These are phyloP conservation scores for Calidris pugnax DNA, from an alignment of 2,113 vertebrate species.

Conservation along the genomic window DNA sequence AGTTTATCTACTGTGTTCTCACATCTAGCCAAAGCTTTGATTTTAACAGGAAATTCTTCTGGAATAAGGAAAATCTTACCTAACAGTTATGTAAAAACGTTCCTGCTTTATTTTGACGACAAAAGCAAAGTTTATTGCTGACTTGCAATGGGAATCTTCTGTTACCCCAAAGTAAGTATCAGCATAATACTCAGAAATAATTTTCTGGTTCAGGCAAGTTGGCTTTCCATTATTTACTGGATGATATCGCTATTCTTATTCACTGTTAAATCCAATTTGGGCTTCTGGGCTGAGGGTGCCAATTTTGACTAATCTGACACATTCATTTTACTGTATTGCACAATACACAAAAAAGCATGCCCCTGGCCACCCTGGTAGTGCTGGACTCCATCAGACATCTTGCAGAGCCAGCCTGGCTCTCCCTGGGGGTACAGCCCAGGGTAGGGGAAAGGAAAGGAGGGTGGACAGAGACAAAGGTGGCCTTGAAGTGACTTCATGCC, in stretches of 20 bases:
- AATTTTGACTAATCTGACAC: conserved; percentile 43
- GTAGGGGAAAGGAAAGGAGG: not conserved
- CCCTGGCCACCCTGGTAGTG: not conserved
- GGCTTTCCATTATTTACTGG: conserved; percentile 38
- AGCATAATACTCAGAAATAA: conserved; percentile 14
- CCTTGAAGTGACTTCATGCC: rapidly evolving
- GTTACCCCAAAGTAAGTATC: conserved; percentile 3
- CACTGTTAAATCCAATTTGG: conserved; percentile 54
- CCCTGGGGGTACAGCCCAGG: not conserved
- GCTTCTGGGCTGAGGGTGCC: conserved; percentile 33
- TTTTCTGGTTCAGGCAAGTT: conserved; percentile 47
- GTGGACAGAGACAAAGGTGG: not conserved
- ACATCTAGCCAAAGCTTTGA: not conserved
- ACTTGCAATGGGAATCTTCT: not conserved
- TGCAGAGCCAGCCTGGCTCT: not conserved
- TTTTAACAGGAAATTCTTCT: not conserved
- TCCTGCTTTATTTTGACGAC: conserved; percentile 19
- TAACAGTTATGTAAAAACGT: not conserved
- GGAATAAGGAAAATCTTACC: not conserved
- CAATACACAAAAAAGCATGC: not conserved
- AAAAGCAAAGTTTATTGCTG: conserved; percentile 25
- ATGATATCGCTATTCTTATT: not conserved
- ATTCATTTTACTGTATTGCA: conserved; percentile 15
- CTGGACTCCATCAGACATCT: not conserved
- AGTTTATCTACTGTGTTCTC: not conserved